Base-by-base conservation (phyloP, 2,113 vertebrate species). In the Reinhardtius hippoglossoides region DNA sequence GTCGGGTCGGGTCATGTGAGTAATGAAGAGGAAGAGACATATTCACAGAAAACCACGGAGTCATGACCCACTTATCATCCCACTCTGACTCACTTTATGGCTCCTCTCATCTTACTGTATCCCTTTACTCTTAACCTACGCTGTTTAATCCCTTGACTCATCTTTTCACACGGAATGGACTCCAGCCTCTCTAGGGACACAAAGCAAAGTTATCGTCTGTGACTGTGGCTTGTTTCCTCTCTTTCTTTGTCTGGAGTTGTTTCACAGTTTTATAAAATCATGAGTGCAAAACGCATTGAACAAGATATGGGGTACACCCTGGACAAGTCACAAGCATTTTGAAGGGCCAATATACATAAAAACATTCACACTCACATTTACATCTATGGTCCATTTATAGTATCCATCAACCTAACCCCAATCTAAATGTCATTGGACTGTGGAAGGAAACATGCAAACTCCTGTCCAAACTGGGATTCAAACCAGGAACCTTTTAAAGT, bases 21-120 rank as follows among this genome's bases (percentile, higher is more conserved):
- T 84, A 81, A 31, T 31, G 31, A 31, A 89, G 82, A 81, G 75
- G 79, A 87, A 76, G 71, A 80, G 74, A 84, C 80, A 55, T 62
- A 78, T 78, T 81, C 59, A 56, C n/a, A 55, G 77, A 75, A 77
- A 82, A 83, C 60, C n/a, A 24, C 20, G 3, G 57, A 79, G 75
- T 82, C 78, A 82, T 61, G 80, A 76, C 74, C 77, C 67, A 63
- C 71, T 74, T 75, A 79, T 75, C 75, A 57, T 78, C 78, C 21
- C 31, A 48, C 72, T 80, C 71, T 87, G 85, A 88, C 74, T 88
- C 83, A 83, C 68, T 20, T 66, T 56, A 65, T 60, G 70, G 72
- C 67, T 86, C 52, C 65, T 61, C 44, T 75, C 61, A 71, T 76
- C 61, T 79, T 60, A 59, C 59, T 48, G 18, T n/a, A 9, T n/a